Conservation (phyloP, 2,113 vertebrate genomes). For the Xiphias gladius region DNA sequence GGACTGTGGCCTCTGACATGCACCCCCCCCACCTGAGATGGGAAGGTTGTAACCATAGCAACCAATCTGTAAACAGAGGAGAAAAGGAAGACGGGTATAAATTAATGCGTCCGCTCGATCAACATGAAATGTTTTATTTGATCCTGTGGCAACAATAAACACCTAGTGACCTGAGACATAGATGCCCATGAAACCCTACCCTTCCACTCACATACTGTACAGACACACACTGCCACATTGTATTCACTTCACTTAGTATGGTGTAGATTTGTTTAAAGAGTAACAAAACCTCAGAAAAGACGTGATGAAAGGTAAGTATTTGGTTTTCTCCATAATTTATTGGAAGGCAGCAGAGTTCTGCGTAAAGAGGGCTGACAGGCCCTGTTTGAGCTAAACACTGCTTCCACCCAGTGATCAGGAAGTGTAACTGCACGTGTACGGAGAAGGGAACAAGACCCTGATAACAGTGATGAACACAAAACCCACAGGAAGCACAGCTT, state of each 20-base stretch:
- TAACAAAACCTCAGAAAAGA: conserved; percentile 47
- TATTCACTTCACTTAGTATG: conserved; percentile 31
- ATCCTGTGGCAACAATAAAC: conserved; percentile 19
- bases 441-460: not conserved
- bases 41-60: conserved; percentile 4
- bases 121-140: not conserved
- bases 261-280: conserved; percentile 35
- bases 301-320: conserved; percentile 47
- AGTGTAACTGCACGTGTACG: conserved; percentile 24
- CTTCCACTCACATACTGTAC: not conserved
- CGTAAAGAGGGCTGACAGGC: not conserved
- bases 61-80: not conserved
- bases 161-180: conserved; percentile 25
- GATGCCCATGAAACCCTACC: conserved; percentile 7
- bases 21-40: not conserved
- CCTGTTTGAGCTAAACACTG: conserved; percentile 28
- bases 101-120: conserved; percentile 13
- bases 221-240: conserved; percentile 12
- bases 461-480: not conserved
- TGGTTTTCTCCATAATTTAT: conserved; percentile 35
- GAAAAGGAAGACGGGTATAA: not conserved
- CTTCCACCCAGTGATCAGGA: conserved; percentile 37
- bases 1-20: not conserved
- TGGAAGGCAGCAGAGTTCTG: not conserved
- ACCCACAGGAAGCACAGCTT: not conserved